phyloP scores from a whole-genome alignment of 2,888 invertebrate genomes.

The Lissonota sp. region DNA sequence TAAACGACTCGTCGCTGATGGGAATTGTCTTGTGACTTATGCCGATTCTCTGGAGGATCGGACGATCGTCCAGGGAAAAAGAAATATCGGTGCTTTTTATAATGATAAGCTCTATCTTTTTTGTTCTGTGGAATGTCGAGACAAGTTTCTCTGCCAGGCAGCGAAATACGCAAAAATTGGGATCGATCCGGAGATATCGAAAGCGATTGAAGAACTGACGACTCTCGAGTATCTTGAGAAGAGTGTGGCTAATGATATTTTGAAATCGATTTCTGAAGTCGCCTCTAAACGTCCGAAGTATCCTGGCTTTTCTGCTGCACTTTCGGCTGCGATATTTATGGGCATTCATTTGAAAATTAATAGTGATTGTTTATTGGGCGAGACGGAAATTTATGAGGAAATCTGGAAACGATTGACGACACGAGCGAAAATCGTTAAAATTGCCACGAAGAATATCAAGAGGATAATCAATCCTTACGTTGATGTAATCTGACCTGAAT shows the following conservation, averaged over 20 bases:
- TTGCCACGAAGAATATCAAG: conserved; percentile 84
- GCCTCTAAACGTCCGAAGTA: conserved; percentile 86
- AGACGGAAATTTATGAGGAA: conserved; percentile 81
- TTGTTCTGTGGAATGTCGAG: conserved; percentile 84
- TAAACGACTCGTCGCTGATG: conserved; percentile 84
- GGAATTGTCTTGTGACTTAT: conserved; percentile 87
- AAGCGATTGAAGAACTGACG: conserved; percentile 85
- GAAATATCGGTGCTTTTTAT: conserved; percentile 84
- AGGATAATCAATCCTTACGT: conserved; percentile 86
- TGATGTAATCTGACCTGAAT: conserved; percentile 49
- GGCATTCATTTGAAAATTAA: conserved; percentile 86
- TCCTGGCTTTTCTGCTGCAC: conserved; percentile 85
- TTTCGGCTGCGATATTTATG: conserved; percentile 86
- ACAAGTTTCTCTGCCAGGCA: conserved; percentile 85
- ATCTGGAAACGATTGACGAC: conserved; percentile 81
- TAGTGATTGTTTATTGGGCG: conserved; percentile 79
- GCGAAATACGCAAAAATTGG: conserved; percentile 84
- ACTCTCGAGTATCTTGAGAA: conserved; percentile 87
- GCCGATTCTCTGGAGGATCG: conserved; percentile 85
- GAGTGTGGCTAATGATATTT: conserved; percentile 85
- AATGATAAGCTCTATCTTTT: conserved; percentile 86
- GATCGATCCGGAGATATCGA: conserved; percentile 82
- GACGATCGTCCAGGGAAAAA: conserved; percentile 83
- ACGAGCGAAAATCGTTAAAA: conserved; percentile 82
- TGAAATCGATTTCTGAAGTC: conserved; percentile 85